Base-by-base conservation (phyloP, 2,797 vertebrate species). In the Fistularia tabacaria region DNA sequence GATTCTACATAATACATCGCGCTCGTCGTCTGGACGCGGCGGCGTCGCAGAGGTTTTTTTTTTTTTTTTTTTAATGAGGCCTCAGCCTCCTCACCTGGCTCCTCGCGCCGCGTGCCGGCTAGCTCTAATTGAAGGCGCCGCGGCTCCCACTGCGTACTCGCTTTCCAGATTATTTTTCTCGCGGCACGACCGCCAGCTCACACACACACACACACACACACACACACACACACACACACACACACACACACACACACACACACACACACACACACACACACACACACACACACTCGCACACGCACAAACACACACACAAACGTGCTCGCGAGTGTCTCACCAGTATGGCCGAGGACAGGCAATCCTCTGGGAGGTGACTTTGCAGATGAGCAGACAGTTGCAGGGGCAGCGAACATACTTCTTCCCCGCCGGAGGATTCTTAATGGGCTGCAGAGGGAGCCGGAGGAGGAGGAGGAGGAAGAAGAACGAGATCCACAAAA, bases 331-430 rank as follows among this genome's bases (percentile, higher is more conserved):
- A 59, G 13, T 36, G 49, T 43, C 92, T 91, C 83, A 96, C 95
- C 95, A 97, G 74, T 96, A 95, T 11, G 93, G 93, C 38, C 94
- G 91, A 47, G 95, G 95, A 62, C 95, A 97, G 69, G 95, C 95
- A 61, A 97, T 96, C 83, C 95, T 89, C 78, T 95, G 95, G 60
- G 95, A 95, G 5, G 94, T 95, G 80, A 96, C 94, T 87, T 95
- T 95, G 90, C 95, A 97, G 88, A 97, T 96, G 75, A 97, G 92
- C 58, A 97, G 92, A 80, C 95, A 97, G 86, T 97, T 97, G 85
- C 95, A 97, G 51, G 95, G 94, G 73, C 95, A 97, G 63, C 94
- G 90, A 14, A 97, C 95, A 46, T 97, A 97, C 81, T 97, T 95
- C 89, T 97, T 96, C 61, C 95, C 94, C 11, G 92, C 90, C 7